Percentiles rank a stretch among this genome's conserved stretches.
These are phyloP conservation scores for Isotomurus palustris DNA, from an alignment of 2,888 invertebrate genomes.

Conservation along the genomic window DNA sequence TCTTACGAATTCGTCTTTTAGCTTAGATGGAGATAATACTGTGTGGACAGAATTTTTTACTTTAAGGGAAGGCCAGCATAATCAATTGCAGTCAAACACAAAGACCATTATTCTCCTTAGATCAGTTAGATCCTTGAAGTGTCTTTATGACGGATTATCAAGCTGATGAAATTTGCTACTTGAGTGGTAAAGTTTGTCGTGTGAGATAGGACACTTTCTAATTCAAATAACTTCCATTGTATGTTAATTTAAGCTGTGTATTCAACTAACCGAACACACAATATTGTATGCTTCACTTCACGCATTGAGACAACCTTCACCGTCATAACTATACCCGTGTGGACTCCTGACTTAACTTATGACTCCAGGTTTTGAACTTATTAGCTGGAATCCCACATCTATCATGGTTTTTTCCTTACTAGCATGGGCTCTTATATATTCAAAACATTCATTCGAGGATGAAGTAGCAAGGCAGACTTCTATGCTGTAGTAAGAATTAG, in stretches of 20 bases:
- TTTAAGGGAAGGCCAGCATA: not conserved
- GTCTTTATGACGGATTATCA: conserved; percentile 28
- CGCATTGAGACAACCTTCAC: not conserved
- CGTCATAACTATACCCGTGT: not conserved
- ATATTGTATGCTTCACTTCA: not conserved
- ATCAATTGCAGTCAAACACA: not conserved
- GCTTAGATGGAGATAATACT: too few species aligned
- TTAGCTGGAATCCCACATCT: too few species aligned
- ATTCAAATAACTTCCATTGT: conserved; percentile 33
- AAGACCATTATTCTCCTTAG: conserved; percentile 2
- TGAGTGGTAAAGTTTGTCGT: conserved; percentile 19
- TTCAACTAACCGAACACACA: not conserved
- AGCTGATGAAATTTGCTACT: conserved; percentile 27
- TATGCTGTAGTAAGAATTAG: too few species aligned
- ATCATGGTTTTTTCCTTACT: too few species aligned
- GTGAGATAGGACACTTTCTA: too few species aligned
- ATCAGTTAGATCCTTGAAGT: conserved; percentile 6
- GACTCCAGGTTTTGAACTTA: too few species aligned
- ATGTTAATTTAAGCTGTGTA: conserved; percentile 31
- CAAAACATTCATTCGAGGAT: too few species aligned
- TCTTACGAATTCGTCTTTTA: too few species aligned
- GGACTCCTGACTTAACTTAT: not conserved
- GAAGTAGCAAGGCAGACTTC: too few species aligned
- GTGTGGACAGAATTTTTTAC: too few species aligned
- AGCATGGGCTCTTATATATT: too few species aligned